These are phyloP conservation scores for Temnothorax nylanderi DNA, from an alignment of 1,140 invertebrate species.

Conservation along the genomic window DNA sequence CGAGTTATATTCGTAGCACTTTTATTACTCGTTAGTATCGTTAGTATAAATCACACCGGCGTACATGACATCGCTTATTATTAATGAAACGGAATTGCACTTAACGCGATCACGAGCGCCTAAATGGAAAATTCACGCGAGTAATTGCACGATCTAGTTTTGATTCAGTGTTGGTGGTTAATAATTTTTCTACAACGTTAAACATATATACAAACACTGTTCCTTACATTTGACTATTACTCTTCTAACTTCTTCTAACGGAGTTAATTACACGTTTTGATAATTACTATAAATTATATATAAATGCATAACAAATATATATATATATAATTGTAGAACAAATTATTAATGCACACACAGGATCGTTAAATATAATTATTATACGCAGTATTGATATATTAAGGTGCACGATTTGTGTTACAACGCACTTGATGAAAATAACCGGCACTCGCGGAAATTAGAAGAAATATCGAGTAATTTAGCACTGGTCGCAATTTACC, in stretches of 20 bases:
- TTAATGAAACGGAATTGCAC: slow-evolving; percentile 32
- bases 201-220: not conserved
- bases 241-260: not conserved
- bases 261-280: not conserved
- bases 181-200: not conserved
- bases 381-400: not conserved
- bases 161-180: not conserved
- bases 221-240: not conserved
- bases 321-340: not conserved
- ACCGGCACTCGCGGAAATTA: not conserved
- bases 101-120: not conserved
- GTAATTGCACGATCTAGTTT: slow-evolving; percentile 2
- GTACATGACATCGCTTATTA: not conserved
- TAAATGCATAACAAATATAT: not conserved
- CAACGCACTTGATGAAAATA: not conserved
- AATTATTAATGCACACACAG: not conserved
- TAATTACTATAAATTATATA: slow-evolving; percentile 18
- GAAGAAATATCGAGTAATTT: not conserved
- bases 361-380: not conserved
- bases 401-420: not conserved
- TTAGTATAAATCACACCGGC: slow-evolving; percentile 11
- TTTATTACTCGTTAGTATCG: not conserved
- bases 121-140: not conserved
- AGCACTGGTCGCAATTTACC: slow-evolving; percentile 63
- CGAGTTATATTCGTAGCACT: not conserved